Evolutionary conservation across 2,113 vertebrate genomes (phyloP).

Genomic region (Lepus americanus): DNA sequence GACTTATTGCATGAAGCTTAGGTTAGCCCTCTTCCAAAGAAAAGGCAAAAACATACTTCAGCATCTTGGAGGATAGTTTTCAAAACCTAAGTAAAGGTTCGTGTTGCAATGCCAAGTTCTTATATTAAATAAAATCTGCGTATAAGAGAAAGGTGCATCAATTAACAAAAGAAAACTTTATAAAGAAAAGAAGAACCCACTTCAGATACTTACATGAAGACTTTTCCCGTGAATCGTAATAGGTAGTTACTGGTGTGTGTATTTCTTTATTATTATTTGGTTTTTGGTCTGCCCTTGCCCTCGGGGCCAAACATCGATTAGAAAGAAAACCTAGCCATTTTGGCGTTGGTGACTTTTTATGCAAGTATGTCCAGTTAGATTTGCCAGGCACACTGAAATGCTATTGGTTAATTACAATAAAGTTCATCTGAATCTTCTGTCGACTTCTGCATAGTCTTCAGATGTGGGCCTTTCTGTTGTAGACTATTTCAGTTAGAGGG

Average conservation of each 20-base stretch:
- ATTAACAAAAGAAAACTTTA: constrained; percentile 62
- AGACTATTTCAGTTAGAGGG: constrained; percentile 73
- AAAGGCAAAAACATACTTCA: constrained; percentile 56
- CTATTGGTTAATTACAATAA: constrained; percentile 69
- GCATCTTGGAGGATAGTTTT: constrained; percentile 62
- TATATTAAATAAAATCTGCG: constrained; percentile 77
- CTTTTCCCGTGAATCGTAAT: constrained; percentile 44
- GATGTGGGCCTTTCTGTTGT: constrained; percentile 74
- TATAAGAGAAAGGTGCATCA: constrained; percentile 72
- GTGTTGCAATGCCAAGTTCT: constrained; percentile 70
- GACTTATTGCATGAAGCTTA: constrained; percentile 57
- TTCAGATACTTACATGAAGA: constrained; percentile 77
- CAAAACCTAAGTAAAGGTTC: constrained; percentile 67
- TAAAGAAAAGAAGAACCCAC: constrained; percentile 67
- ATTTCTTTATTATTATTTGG: constrained; percentile 73
- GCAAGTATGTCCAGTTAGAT: constrained; percentile 64
- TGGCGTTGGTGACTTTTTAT: constrained; percentile 76
- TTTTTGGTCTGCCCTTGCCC: constrained; percentile 73
- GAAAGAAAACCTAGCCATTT: constrained; percentile 76
- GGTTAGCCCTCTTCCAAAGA: constrained; percentile 43
- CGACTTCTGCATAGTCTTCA: constrained; percentile 75
- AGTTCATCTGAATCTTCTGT: constrained; percentile 70
- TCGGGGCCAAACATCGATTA: constrained; percentile 65
- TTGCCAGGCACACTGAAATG: constrained; percentile 63
- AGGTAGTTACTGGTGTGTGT: constrained; percentile 57